Evolutionary conservation across 2,888 invertebrate species (phyloP).

Genomic region (Thumatha senex): DNA sequence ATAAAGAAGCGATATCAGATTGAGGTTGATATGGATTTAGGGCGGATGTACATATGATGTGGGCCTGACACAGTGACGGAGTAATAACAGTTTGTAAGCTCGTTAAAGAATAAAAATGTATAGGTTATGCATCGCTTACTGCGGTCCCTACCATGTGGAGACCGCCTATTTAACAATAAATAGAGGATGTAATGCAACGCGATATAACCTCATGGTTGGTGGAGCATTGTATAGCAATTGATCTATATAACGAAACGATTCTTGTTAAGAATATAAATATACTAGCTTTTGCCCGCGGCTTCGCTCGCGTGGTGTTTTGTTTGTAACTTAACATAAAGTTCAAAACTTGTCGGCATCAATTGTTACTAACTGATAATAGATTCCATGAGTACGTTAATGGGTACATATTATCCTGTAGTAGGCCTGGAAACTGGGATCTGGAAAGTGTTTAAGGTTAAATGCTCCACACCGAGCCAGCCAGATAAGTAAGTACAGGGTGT

Average conservation of each 20-base stretch:
- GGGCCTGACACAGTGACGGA: constrained; percentile 77
- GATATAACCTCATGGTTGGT: constrained; percentile 49
- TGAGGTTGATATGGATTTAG: constrained; percentile 58
- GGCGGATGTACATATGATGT: constrained; percentile 78
- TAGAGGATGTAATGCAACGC: constrained; percentile 40
- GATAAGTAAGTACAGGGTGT: too few species aligned
- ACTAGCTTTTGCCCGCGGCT: too few species aligned
- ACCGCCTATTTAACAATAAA: constrained; percentile 67
- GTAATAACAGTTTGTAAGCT: constrained; percentile 76
- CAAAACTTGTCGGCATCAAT: too few species aligned
- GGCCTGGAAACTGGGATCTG: too few species aligned
- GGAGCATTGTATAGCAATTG: constrained; percentile 32
- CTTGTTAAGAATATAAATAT: too few species aligned
- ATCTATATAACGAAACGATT: constrained; percentile 18
- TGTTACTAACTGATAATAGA: too few species aligned
- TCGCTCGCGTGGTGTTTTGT: too few species aligned
- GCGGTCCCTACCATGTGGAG: constrained; percentile 56
- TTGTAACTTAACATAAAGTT: too few species aligned
- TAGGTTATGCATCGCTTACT: constrained; percentile 71
- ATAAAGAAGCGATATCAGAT: constrained; percentile 68
- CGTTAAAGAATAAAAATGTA: constrained; percentile 75
- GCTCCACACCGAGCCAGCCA: too few species aligned
- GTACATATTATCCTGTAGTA: too few species aligned
- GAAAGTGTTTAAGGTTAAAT: too few species aligned
- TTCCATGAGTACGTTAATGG: too few species aligned